Evolutionary conservation across 2,113 vertebrate genomes (phyloP).

Genomic region (Myiagra hebetior): DNA sequence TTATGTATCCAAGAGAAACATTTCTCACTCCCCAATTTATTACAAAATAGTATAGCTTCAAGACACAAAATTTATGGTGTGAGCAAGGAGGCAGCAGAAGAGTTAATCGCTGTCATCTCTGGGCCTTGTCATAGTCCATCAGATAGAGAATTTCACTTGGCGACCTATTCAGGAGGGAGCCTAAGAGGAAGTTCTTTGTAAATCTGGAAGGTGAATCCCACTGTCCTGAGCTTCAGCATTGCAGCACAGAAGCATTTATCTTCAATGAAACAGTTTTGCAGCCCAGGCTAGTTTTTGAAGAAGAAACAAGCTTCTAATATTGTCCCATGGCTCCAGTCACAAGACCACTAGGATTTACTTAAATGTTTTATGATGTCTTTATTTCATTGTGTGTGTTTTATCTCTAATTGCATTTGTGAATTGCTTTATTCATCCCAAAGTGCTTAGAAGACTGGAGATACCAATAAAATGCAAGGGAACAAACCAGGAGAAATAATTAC

Average conservation of each 20-base stretch:
- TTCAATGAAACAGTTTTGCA: not conserved
- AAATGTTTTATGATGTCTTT: slow-evolving; percentile 1
- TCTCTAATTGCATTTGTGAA: slow-evolving; percentile 38
- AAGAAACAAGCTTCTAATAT: not conserved
- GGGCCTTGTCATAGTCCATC: not conserved
- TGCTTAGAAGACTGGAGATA: not conserved
- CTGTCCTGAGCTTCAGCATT: not conserved
- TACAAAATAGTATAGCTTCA: not conserved
- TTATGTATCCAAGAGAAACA: not conserved
- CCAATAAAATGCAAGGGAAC: not conserved
- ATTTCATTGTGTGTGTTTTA: slow-evolving; percentile 23
- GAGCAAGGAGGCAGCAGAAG: not conserved
- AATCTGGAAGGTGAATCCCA: not conserved
- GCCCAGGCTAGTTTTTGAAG: not conserved
- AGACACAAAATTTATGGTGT: not conserved
- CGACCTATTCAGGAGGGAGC: not conserved
- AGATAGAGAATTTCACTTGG: not conserved
- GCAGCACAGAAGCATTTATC: not conserved
- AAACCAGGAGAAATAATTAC: not conserved
- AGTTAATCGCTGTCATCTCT: not conserved
- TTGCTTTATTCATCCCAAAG: not conserved
- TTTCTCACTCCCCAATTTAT: not conserved
- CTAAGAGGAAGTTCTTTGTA: not conserved
- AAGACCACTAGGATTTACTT: not conserved
- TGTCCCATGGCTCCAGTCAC: not conserved